Base-by-base conservation (phyloP, 2,888 invertebrate genomes). In the Nebria salina region DNA sequence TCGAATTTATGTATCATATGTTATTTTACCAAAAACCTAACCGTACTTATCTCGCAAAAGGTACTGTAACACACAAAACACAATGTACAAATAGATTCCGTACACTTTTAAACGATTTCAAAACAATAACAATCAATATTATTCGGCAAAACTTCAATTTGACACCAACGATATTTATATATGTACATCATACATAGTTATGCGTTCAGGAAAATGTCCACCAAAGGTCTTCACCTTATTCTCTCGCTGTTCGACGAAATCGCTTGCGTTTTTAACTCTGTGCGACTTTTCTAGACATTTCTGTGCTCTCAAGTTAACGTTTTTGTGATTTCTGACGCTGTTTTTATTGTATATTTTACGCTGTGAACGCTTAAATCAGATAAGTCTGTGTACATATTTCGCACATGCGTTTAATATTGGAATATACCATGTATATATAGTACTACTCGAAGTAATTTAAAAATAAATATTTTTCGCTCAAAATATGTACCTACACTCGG, bases 171-270 rank as follows among this genome's bases (percentile, higher is more conserved):
- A 54, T 54, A 73, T 73, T 25, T 73, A 73, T 73, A 73, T 73
- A 73, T 73, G 26, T 73, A 73, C n/a, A 73, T 34, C 13, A 73
- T 41, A 73, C 41, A 73, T 41, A 73, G 25, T 34, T 41, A 73
- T 73, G 13, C 42, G 41, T 73, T 34, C 4, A 41, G 41, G 3
- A 41, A 34, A 43, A 73, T 34, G 41, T 73, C 42, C 25, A 73
- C 15, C 13, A 6, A 54, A 54, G 8, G 13, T 54, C 54, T 54
- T 54, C 54, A 54, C 54, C 54, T 54, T 54, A 54, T 54, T 54
- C 13, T 54, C 54, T 3, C 34, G 34, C 5, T 34, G 34, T 54
- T 54, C 54, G 54, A 54, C 54, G 11, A 8, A 54, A 8, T 54
- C 34, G 34, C 34, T 34, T 5, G 34, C 34, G 34, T 34, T 34